A percentile compares a stretch with the other conserved stretches of the same genome.
phyloP scores from a whole-genome alignment of 2,797 vertebrate species.

The Pelochelys cantorii region DNA sequence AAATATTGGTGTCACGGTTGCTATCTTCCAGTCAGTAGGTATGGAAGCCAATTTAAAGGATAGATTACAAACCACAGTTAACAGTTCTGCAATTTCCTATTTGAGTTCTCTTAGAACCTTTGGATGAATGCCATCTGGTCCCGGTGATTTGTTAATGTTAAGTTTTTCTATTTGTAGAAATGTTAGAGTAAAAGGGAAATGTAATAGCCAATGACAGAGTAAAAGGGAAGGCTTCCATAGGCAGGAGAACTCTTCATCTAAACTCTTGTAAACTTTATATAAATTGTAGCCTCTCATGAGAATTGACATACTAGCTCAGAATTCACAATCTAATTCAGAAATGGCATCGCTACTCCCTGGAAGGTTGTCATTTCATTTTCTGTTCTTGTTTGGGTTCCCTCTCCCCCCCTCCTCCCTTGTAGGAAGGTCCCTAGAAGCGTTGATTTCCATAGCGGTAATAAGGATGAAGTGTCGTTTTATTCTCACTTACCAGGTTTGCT shows the following conservation, averaged over 20 bases:
- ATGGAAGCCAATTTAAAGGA: too few species aligned
- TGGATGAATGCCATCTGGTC: too few species aligned
- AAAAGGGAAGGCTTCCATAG: background rate
- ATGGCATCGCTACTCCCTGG: background rate
- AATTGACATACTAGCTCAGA: background rate
- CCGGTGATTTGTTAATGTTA: too few species aligned
- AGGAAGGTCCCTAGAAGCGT: background rate
- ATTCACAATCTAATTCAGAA: background rate
- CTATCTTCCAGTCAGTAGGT: too few species aligned
- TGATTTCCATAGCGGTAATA: background rate
- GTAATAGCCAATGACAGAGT: background rate
- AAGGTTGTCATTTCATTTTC: background rate
- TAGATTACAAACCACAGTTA: too few species aligned
- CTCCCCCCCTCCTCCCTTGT: background rate
- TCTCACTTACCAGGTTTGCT: background rate
- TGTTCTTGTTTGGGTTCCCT: background rate
- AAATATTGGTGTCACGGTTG: too few species aligned
- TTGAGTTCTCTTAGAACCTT: too few species aligned
- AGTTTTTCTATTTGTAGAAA: too few species aligned
- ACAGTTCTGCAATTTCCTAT: too few species aligned
- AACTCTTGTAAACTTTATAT: background rate
- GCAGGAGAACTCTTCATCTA: background rate
- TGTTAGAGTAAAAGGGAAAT: too few species aligned
- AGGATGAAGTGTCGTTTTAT: background rate
- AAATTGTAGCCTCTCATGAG: background rate